Percentiles rank a stretch among this genome's conserved stretches.
Evolutionary conservation across 2,113 vertebrate species (phyloP).

Genomic region (Podarcis muralis): DNA sequence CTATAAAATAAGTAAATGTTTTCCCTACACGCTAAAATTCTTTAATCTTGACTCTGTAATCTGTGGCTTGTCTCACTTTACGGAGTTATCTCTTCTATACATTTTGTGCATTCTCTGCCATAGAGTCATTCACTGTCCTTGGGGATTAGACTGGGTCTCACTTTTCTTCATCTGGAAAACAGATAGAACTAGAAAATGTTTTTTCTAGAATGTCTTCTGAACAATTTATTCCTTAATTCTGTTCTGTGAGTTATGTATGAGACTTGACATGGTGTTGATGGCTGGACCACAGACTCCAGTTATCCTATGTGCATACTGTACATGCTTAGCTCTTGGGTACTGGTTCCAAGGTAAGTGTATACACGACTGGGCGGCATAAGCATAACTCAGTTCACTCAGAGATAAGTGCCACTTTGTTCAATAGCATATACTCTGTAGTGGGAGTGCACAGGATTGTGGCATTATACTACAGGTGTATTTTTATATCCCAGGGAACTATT

Average conservation of each 20-base stretch:
- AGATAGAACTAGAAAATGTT: background rate
- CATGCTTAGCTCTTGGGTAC: background rate
- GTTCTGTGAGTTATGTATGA: background rate
- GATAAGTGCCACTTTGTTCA: too few relatives aligned
- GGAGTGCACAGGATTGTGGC: background rate
- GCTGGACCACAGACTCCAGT: background rate
- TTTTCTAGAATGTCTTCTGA: background rate
- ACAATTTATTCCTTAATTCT: background rate
- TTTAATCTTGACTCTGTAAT: too few relatives aligned
- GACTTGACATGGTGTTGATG: background rate
- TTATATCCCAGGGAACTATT: too few relatives aligned
- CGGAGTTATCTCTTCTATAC: too few relatives aligned
- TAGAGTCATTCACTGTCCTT: background rate
- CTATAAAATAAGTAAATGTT: too few relatives aligned
- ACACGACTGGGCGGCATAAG: too few relatives aligned
- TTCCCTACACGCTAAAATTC: too few relatives aligned
- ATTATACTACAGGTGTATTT: too few relatives aligned
- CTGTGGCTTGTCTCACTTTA: too few relatives aligned
- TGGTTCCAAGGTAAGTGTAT: too few relatives aligned
- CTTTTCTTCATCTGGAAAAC: background rate
- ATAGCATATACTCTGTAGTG: background rate
- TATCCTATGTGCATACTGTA: background rate
- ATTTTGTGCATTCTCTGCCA: too few relatives aligned
- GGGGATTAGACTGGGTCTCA: background rate
- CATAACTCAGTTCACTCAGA: too few relatives aligned